Base-by-base conservation (phyloP, 2,888 invertebrate genomes). In the Hypomecis atomaria region DNA sequence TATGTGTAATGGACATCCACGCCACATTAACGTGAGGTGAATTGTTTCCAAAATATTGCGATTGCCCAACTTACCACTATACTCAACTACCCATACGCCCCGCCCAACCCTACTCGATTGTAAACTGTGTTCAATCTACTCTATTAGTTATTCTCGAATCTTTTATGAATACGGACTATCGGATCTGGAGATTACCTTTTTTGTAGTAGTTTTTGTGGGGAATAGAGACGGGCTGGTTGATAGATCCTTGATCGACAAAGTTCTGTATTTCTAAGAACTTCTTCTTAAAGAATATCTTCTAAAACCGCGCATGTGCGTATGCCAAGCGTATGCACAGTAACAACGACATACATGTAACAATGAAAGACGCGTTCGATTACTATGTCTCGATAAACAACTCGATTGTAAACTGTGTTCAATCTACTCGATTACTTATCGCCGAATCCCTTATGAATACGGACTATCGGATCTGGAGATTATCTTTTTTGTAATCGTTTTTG, bases 201-300 rank as follows among this genome's bases (percentile, higher is more conserved):
- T 63, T 56, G 59, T 58, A 56, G 57, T 57, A 49, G 64, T 59
- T 63, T 67, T 63, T 56, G 59, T 55, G 54, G 47, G 50, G 43
- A 45, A 23, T 36, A 56, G 38, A 23, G 23, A 23, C 23, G 13
- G 9, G 6, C 47, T 67, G 69, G 67, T 69, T 59, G 67, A 69
- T 67, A 60, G 58, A 53, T n/a, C n/a, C 34, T 69, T 62, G 55
- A 65, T 60, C 43, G 66, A 65, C 66, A 69, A 69, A 69, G 67
- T 60, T 69, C n/a, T n/a, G n/a, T n/a, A n/a, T n/a, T n/a, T n/a
- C n/a, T n/a, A n/a, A n/a, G n/a, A n/a, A n/a, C n/a, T n/a, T n/a
- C n/a, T n/a, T n/a, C n/a, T n/a, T n/a, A n/a, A n/a, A n/a, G n/a
- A n/a, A n/a, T n/a, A n/a, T n/a, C n/a, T n/a, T n/a, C n/a, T n/a